Conservation (phyloP, 1,140 invertebrate genomes). For the Dreissena polymorpha region DNA sequence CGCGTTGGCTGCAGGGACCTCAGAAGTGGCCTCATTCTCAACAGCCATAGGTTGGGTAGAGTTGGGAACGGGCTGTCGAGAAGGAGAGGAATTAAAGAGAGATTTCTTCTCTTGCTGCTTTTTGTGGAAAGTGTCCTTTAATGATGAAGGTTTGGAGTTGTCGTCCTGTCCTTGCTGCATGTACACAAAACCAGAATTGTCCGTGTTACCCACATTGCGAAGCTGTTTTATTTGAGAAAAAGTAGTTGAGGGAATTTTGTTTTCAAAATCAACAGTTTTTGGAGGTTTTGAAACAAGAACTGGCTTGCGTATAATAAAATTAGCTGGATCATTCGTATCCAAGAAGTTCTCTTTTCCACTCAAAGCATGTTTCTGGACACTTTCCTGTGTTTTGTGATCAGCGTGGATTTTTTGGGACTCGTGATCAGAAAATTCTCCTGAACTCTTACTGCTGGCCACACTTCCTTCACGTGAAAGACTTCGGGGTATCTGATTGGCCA, state of each 20-base stretch:
- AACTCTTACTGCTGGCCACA: slow-evolving; percentile 71
- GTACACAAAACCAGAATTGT: slow-evolving; percentile 73
- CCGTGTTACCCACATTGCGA: slow-evolving; percentile 66
- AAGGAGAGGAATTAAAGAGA: slow-evolving; percentile 85
- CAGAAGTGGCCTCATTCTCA: slow-evolving; percentile 18
- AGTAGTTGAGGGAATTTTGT: slow-evolving; percentile 62
- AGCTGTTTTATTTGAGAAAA: slow-evolving; percentile 75
- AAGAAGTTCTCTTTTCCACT: neutral
- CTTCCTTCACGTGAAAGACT: slow-evolving; percentile 71
- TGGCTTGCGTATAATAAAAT: slow-evolving; percentile 48
- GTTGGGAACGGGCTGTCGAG: slow-evolving; percentile 94
- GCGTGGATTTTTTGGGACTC: slow-evolving; percentile 77
- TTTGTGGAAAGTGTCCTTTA: slow-evolving; percentile 51
- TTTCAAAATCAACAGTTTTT: slow-evolving; percentile 3
- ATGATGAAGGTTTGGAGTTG: slow-evolving; percentile 40
- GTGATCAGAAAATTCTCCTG: slow-evolving; percentile 76
- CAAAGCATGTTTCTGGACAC: slow-evolving; percentile 26
- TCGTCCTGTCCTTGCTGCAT: slow-evolving; percentile 72
- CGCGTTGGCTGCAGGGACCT: slow-evolving; percentile 48
- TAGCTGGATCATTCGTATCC: slow-evolving; percentile 11
- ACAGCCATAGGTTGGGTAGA: slow-evolving; percentile 67
- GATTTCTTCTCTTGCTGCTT: slow-evolving; percentile 83
- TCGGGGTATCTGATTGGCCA: neutral
- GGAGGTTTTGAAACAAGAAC: slow-evolving; percentile 15
- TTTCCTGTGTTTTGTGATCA: slow-evolving; percentile 72